Conservation (phyloP, 2,113 vertebrate species). For the Echinops telfairi region DNA sequence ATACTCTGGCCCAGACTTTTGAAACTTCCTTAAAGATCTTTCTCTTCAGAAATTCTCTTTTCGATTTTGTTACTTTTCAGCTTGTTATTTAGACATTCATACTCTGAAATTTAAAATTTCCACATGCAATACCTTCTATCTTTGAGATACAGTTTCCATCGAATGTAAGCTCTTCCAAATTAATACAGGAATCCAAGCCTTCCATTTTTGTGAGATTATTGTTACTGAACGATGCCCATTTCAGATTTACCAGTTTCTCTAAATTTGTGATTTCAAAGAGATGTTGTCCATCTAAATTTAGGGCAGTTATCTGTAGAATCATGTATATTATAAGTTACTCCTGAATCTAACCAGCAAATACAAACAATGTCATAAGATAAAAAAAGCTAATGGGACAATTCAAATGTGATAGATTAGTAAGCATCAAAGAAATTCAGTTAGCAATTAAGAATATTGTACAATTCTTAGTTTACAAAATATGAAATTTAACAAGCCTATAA, state of each 20-base stretch:
- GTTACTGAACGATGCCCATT: constrained; percentile 92
- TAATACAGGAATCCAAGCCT: constrained; percentile 89
- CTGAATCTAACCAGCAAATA: constrained; percentile 63
- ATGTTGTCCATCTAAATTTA: constrained; percentile 91
- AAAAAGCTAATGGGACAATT: constrained; percentile 54
- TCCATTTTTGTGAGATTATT: constrained; percentile 91
- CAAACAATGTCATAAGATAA: constrained; percentile 50
- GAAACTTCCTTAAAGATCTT: neutral
- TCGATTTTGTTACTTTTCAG: neutral
- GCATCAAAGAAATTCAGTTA: constrained; percentile 39
- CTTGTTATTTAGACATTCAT: constrained; percentile 4
- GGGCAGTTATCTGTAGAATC: constrained; percentile 89
- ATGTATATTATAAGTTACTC: constrained; percentile 72
- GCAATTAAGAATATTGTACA: constrained; percentile 42
- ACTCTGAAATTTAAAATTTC: neutral
- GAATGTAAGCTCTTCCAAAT: constrained; percentile 92
- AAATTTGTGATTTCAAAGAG: constrained; percentile 90
- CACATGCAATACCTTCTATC: constrained; percentile 87
- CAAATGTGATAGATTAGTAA: constrained; percentile 6
- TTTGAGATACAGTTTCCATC: constrained; percentile 91
- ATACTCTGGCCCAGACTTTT: neutral
- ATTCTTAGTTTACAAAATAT: constrained; percentile 14
- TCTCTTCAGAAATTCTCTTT: constrained; percentile 32
- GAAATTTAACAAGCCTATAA: neutral
- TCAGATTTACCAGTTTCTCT: constrained; percentile 90